phyloP scores from a whole-genome alignment of 2,888 invertebrate genomes.

The Dynastes hyllus region DNA sequence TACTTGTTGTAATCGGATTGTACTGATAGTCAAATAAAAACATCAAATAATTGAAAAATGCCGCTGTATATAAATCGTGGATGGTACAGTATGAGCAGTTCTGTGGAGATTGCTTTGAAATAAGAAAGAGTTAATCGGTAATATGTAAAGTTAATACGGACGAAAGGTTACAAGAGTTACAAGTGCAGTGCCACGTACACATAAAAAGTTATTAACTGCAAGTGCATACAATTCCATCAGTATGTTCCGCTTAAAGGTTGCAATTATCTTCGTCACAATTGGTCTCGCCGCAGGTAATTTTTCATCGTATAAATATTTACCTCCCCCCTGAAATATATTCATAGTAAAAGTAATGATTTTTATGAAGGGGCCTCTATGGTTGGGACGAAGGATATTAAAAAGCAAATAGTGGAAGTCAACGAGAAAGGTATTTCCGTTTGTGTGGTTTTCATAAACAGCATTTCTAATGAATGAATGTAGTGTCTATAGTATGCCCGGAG shows the following conservation, averaged over 20 bases:
- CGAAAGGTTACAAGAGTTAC: no score
- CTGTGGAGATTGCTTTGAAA: background rate
- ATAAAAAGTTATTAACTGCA: no score
- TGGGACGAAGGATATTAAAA: background rate
- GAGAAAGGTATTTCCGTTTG: constrained; percentile 6
- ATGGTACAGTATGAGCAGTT: background rate
- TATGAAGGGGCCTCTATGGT: background rate
- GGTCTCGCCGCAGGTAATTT: background rate
- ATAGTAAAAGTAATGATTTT: background rate
- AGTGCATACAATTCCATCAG: background rate
- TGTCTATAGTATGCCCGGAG: constrained; percentile 5
- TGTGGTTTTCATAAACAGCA: background rate
- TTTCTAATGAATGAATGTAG: background rate
- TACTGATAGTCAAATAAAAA: background rate
- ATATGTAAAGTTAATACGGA: no score
- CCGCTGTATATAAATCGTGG: background rate
- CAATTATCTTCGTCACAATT: background rate
- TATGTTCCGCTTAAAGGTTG: background rate
- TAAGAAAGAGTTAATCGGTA: no score
- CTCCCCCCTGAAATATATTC: background rate
- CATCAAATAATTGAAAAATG: background rate
- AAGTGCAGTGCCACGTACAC: no score
- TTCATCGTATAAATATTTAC: background rate
- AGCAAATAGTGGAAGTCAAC: background rate
- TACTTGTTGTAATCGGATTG: constrained; percentile 16